Conservation (phyloP, 2,113 vertebrate species). For the Triplophysa tibetana region DNA sequence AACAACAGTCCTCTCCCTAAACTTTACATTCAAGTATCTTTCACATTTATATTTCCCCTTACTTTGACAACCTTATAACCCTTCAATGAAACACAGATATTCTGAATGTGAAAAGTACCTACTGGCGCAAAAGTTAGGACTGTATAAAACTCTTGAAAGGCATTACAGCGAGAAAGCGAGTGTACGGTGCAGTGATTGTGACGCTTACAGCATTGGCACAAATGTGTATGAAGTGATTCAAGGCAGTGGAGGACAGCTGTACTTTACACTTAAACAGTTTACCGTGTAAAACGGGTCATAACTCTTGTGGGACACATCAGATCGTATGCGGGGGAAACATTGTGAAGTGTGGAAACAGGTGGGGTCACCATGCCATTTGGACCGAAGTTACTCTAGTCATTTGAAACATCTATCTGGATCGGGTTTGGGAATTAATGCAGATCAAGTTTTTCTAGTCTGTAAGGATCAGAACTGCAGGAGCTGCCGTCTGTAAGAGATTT, state of each 20-base stretch:
- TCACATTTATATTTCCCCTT: constrained; percentile 55
- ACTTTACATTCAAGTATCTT: constrained; percentile 54
- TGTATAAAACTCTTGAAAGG: constrained; percentile 60
- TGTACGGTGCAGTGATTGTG: constrained; percentile 35
- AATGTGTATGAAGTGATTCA: constrained; percentile 49
- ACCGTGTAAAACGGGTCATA: constrained; percentile 47
- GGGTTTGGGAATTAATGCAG: background rate
- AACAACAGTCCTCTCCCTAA: constrained; percentile 56
- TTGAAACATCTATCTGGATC: constrained; percentile 7
- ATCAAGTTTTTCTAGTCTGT: background rate
- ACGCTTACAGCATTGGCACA: constrained; percentile 61
- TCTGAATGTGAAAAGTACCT: constrained; percentile 64
- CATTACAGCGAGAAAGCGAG: constrained; percentile 56
- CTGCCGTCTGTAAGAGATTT: constrained; percentile 34
- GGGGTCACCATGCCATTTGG: constrained; percentile 27
- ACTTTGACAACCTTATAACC: constrained; percentile 66
- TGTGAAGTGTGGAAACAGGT: background rate
- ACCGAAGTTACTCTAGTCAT: constrained; percentile 1
- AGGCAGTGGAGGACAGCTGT: constrained; percentile 63
- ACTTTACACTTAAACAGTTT: constrained; percentile 67
- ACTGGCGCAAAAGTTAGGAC: constrained; percentile 55
- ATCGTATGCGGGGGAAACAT: constrained; percentile 15
- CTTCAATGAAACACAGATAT: constrained; percentile 39
- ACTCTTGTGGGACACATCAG: constrained; percentile 29
- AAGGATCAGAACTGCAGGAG: constrained; percentile 36